Conservation (phyloP, 1,140 invertebrate species). For the Magallana gigas region DNA sequence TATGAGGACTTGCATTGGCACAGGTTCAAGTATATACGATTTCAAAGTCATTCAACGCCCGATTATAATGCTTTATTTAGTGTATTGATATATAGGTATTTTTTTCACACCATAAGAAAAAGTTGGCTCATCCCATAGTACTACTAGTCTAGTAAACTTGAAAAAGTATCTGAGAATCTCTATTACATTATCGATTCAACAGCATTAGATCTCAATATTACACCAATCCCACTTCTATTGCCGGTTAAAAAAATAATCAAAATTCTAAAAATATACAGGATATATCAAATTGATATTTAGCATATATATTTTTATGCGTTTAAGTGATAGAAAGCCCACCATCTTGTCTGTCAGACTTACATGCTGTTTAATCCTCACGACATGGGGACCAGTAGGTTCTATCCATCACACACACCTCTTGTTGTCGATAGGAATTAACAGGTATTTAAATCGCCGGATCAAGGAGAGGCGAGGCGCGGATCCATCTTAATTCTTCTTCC, state of each 20-base stretch:
- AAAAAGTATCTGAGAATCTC: too few relatives aligned
- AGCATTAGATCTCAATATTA: too few relatives aligned
- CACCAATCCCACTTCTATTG: not conserved
- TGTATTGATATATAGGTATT: too few relatives aligned
- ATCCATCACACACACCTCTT: not conserved
- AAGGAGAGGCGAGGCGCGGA: not conserved
- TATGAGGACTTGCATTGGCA: too few relatives aligned
- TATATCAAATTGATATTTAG: too few relatives aligned
- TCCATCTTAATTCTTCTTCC: not conserved
- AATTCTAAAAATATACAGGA: not conserved
- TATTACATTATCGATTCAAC: too few relatives aligned
- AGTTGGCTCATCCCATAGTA: too few relatives aligned
- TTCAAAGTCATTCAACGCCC: too few relatives aligned
- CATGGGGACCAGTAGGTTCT: not conserved
- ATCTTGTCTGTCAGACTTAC: not conserved
- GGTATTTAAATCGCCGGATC: not conserved
- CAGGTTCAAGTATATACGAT: too few relatives aligned
- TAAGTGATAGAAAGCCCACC: not conserved
- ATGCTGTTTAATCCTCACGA: not conserved
- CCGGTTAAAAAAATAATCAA: not conserved
- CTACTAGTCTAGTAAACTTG: too few relatives aligned
- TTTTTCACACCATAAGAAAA: too few relatives aligned
- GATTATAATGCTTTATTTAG: too few relatives aligned
- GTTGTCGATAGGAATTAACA: not conserved
- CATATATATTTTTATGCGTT: not conserved